Evolutionary conservation across 1,140 invertebrate species (phyloP), one percentile per base, ranked within the genome.

Genomic region (Drosophila saltans): DNA sequence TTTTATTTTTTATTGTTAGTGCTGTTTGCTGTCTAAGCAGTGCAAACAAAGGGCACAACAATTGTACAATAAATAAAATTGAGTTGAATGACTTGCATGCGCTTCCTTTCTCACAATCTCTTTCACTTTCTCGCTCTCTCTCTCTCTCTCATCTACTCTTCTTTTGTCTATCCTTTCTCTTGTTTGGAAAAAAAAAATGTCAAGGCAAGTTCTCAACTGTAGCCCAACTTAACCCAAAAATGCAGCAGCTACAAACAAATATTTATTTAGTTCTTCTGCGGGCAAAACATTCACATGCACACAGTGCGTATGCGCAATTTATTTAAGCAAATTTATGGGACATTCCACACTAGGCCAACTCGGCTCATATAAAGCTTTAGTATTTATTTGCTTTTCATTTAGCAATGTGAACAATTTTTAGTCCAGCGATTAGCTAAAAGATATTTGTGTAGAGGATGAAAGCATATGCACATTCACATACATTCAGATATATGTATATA

Each of bases 81-180:
- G 78, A 80, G 78, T 80, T 80, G 78, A 80, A 80, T 80, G 77
- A 80, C 77, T 79, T 80, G 73, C 77, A 77, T 77, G 66, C 69
- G 70, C 69, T 72, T 75, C 72, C 45, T 48, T 48, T 48, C 16
- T 24, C 21, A 5, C 45, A 26, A 52, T 9, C 7, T 52, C 45
- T 52, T 24, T 52, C 24, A 26, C 45, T 26, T 24, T 52, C 7
- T 52, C 21, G 7, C 45, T 52, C 45, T 26, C 8, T 52, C 0
- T 26, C 8, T n/a, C 45, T 52, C 45, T 26, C 8, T 52, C 0
- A 16, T 16, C 16, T 16, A 16, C 16, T 26, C 8, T 24, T 16
- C 21, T 11, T 1, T 9, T 24, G 16, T 8, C 16, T 8, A 8
- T 26, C 59, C 69, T 26, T 52, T 66, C 48, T 52, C 69, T 62